Conservation (phyloP, 2,797 vertebrate species). For the Morelia viridis region DNA sequence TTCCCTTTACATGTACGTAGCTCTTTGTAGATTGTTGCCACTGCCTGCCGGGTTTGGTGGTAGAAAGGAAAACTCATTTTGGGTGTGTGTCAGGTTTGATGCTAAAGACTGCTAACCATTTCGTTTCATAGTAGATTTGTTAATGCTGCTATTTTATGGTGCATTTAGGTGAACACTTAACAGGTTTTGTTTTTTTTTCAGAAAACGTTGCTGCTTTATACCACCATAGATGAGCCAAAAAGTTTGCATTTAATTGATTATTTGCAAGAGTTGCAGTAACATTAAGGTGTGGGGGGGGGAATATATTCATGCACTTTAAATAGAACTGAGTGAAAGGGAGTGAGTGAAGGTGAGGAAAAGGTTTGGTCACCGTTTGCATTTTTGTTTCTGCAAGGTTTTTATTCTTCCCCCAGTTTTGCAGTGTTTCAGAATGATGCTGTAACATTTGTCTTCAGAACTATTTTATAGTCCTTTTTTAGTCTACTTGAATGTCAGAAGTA, state of each 20-base stretch:
- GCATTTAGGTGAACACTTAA: conserved; percentile 61
- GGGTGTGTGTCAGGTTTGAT: conserved; percentile 67
- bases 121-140: conserved; percentile 64
- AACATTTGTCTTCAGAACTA: conserved; percentile 50
- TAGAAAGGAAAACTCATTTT: conserved; percentile 57
- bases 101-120: conserved; percentile 66
- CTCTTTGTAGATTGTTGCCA: conserved; percentile 1
- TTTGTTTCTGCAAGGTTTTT: conserved; percentile 46
- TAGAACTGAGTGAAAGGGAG: conserved; percentile 43
- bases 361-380: not conserved
- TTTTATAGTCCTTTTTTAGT: conserved; percentile 34
- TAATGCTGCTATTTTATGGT: conserved; percentile 76
- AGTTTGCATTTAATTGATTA: conserved; percentile 61
- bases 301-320: conserved; percentile 77
- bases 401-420: conserved; percentile 37
- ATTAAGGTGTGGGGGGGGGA: conserved; percentile 27
- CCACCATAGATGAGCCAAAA: conserved; percentile 72
- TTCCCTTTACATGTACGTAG: not conserved
- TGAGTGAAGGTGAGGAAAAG: conserved; percentile 28
- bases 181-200: conserved; percentile 39
- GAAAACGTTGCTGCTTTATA: conserved; percentile 74
- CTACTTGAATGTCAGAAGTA: conserved; percentile 19
- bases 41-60: conserved; percentile 73
- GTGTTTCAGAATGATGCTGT: conserved; percentile 35
- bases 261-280: conserved; percentile 52